Base-by-base conservation (phyloP, 2,113 vertebrate genomes). In the Redunca redunca region DNA sequence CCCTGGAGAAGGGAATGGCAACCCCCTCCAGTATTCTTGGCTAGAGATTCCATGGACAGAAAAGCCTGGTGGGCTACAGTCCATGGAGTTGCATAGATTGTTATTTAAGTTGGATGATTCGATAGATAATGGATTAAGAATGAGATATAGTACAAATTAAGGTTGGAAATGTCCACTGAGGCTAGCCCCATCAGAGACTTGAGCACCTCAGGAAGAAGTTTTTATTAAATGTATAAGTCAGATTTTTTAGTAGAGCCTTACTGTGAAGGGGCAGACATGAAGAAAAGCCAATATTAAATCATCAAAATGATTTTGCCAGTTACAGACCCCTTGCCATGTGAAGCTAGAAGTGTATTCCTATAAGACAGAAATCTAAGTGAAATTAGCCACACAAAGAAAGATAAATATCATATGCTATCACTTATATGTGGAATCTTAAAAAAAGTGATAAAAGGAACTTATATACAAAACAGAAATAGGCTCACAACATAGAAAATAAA, bases 51-150 rank as follows among this genome's bases (percentile, higher is more conserved):
- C 19, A 74, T 25, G 36, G 36, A 74, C 36, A 74, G n/a, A 77
- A 43, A 25, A 77, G 14, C 71, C 36, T 26, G 71, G 19, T 12
- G 2, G 67, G 36, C 67, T 74, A 23, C 36, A 74, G 36, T 74
- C 67, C 67, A 40, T 74, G 36, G 67, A 36, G 19, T 71, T 71
- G 8, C 33, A 67, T 48, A 26, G 84, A n/a, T 55, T 93, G 23
- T 78, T 97, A 62, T 12, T 89, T 96, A 86, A 91, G 50, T 89
- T 95, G 87, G 55, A 83, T 93, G 95, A 87, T 77, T 50, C 13
- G 43, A 2, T 93, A 87, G 78, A 77, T 97, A 84, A 80, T 92
- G 57, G 82, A 95, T 78, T 93, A 17, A 94, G 85, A 74, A 88
- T 88, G 77, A 77, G 9, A 19, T 52, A 36, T 33, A 55, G 53